Percentiles rank a stretch among this genome's conserved stretches.
phyloP scores from a whole-genome alignment of 2,113 vertebrate species.

The Colossoma macropomum region DNA sequence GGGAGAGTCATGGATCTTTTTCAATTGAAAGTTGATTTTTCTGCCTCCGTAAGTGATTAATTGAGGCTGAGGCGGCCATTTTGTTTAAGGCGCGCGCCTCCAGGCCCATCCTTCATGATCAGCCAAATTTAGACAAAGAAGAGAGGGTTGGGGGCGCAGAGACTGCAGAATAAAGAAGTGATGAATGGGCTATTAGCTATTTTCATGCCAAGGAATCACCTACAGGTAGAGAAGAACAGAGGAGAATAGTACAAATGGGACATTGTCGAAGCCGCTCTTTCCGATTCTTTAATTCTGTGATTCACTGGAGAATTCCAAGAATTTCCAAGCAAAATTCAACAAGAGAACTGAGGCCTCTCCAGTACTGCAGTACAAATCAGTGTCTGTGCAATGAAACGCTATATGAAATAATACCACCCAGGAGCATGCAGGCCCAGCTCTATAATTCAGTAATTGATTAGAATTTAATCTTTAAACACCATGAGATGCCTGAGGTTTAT shows the following conservation, averaged over 20 bases:
- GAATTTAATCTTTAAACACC: not conserved
- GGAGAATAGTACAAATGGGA: not conserved
- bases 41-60: slow-evolving; percentile 59
- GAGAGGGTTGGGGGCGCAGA: slow-evolving; percentile 6
- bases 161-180: slow-evolving; percentile 23
- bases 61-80: slow-evolving; percentile 30
- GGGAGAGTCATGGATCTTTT: slow-evolving; percentile 11
- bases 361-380: not conserved
- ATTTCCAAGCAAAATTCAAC: not conserved
- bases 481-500: not conserved
- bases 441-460: not conserved
- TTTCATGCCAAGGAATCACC: not conserved
- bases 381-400: not conserved
- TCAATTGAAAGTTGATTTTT: slow-evolving; percentile 54
- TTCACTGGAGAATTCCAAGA: not conserved
- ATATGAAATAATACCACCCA: not conserved
- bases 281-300: no score
- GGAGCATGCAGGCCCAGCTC: not conserved
- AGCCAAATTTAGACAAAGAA: slow-evolving; percentile 34
- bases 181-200: not conserved
- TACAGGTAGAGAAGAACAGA: not conserved
- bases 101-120: slow-evolving; percentile 61
- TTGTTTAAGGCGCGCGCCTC: slow-evolving; percentile 57
- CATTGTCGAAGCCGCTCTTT: not conserved
- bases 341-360: not conserved